phyloP scores from a whole-genome alignment of 1,140 invertebrate species.

The Tetramorium parvispinum region DNA sequence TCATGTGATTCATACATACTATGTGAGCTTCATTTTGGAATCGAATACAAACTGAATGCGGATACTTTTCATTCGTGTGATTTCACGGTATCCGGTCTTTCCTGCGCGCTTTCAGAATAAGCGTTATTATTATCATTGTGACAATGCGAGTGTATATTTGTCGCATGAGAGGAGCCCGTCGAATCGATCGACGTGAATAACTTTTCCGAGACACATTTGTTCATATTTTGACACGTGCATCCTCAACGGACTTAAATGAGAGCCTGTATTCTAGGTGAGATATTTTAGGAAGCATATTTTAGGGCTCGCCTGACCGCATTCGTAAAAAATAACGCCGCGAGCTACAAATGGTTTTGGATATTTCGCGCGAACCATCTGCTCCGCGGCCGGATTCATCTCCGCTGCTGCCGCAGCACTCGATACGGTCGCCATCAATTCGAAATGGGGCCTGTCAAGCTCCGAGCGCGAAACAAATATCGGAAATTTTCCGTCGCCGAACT shows the following conservation, averaged over 20 bases:
- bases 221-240: neutral
- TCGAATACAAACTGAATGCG: neutral
- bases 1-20: neutral
- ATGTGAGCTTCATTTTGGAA: neutral
- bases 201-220: neutral
- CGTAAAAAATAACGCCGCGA: neutral
- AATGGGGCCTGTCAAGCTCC: conserved; percentile 6
- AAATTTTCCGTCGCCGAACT: conserved; percentile 26
- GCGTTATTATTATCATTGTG: neutral
- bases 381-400: conserved; percentile 16
- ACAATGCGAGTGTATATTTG: neutral
- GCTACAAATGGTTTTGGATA: conserved; percentile 4
- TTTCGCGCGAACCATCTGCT: conserved; percentile 28
- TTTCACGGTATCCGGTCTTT: conserved; percentile 7
- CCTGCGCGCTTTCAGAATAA: neutral
- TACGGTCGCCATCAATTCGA: conserved; percentile 11
- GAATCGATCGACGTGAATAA: neutral
- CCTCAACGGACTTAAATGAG: neutral
- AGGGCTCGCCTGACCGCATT: neutral
- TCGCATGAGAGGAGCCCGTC: neutral
- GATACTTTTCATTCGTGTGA: neutral
- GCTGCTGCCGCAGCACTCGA: conserved; percentile 15
- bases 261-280: neutral
- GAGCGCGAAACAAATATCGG: conserved; percentile 42
- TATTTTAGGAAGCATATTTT: neutral